Conservation (phyloP, 1,140 invertebrate species). For the Drosophila murphyi region DNA sequence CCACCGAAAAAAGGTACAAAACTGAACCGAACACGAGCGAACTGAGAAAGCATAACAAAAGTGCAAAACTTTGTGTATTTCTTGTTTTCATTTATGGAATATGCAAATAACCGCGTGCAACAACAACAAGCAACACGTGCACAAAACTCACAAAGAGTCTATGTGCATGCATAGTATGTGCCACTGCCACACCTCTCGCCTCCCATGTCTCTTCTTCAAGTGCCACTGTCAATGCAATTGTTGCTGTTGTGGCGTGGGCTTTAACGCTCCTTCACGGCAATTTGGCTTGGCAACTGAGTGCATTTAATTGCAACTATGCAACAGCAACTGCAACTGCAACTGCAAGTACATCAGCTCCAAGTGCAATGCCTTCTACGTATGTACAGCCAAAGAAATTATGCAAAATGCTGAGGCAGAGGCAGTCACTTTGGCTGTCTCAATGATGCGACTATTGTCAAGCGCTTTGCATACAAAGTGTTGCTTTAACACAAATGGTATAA, state of each 20-base stretch:
- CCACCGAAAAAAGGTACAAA: conserved; percentile 49
- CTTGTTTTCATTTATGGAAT: conserved; percentile 67
- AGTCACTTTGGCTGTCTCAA: conserved; percentile 21
- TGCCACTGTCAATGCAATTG: conserved; percentile 45
- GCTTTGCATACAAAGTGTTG: conserved; percentile 70
- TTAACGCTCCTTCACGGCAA: conserved; percentile 40
- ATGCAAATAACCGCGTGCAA: conserved; percentile 63
- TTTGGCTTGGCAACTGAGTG: conserved; percentile 65
- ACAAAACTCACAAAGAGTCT: conserved; percentile 4
- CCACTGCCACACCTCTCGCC: not conserved
- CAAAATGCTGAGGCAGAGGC: conserved; percentile 44
- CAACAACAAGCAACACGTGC: conserved; percentile 60
- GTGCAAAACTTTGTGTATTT: conserved; percentile 46
- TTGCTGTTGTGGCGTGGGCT: conserved; percentile 29
- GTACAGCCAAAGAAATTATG: conserved; percentile 54
- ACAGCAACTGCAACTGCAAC: conserved; percentile 10
- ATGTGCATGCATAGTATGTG: conserved; percentile 3
- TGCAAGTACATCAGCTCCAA: conserved; percentile 38
- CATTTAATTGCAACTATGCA: conserved; percentile 65
- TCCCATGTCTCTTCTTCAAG: not conserved
- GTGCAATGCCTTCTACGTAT: conserved; percentile 56
- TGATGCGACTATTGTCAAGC: conserved; percentile 64
- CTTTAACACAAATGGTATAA: conserved; percentile 4
- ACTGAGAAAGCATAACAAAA: conserved; percentile 56
- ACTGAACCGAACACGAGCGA: conserved; percentile 44